Evolutionary conservation across 2,113 vertebrate genomes (phyloP).

Genomic region (Phylloscopus trochiloides): DNA sequence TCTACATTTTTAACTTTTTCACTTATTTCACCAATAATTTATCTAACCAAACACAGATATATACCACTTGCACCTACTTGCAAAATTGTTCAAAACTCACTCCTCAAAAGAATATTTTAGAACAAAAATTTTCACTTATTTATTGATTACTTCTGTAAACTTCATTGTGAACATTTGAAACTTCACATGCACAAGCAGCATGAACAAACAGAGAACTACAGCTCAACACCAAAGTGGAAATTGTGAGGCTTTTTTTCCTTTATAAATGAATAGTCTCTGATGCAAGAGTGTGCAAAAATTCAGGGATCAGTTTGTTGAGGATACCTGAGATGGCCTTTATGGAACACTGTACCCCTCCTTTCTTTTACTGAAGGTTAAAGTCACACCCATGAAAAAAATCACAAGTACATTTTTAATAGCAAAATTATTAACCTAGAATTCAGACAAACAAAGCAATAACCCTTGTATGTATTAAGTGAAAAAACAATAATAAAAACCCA

Average conservation of each 20-base stretch:
- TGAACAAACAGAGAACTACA: not conserved
- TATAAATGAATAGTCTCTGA: not conserved
- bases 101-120: not conserved
- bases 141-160: not conserved
- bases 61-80: not conserved
- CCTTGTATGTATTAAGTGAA: not conserved
- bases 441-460: not conserved
- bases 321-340: not conserved
- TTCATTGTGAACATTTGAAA: not conserved
- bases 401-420: not conserved
- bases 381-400: not conserved
- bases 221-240: not conserved
- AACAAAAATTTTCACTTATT: not conserved
- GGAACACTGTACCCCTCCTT: not conserved
- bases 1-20: not conserved
- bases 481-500: not conserved
- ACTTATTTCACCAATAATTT: not conserved
- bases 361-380: not conserved
- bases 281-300: not conserved
- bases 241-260: accelerated
- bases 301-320: not conserved
- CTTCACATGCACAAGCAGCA: not conserved
- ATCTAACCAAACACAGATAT: not conserved
- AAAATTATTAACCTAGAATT: not conserved
- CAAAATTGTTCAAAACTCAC: not conserved